A percentile compares a stretch with the other conserved stretches of the same genome.
Evolutionary conservation across 92 coral and sea anemone genomes (phyloP).

Genomic region (Palythoa grandiflora): DNA sequence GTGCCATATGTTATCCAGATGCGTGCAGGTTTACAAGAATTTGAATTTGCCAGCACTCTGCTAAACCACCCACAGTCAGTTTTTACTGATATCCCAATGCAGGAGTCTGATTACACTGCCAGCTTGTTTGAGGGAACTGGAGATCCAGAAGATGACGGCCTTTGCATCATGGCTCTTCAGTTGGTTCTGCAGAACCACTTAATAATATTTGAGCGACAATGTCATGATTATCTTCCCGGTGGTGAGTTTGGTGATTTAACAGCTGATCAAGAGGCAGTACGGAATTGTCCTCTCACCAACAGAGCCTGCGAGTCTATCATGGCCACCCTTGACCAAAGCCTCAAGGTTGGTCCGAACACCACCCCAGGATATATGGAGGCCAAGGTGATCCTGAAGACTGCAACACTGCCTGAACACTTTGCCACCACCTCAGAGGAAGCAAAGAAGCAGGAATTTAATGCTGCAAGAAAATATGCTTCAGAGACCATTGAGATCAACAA

Average conservation of each 20-base stretch:
- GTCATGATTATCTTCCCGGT: slow-evolving; percentile 2
- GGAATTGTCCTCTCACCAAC: slow-evolving; percentile 25
- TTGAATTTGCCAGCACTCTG: not conserved
- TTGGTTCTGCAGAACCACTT: slow-evolving; percentile 26
- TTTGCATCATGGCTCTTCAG: slow-evolving; percentile 29
- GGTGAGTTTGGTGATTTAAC: slow-evolving; percentile 5
- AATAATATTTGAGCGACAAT: slow-evolving; percentile 7
- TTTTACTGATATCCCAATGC: slow-evolving; percentile 12
- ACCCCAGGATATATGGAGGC: slow-evolving; percentile 20
- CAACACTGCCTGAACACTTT: not conserved
- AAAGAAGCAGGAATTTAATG: slow-evolving; percentile 8
- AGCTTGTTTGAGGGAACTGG: slow-evolving; percentile 28
- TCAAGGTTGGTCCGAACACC: slow-evolving; percentile 10
- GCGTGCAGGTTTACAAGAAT: not conserved
- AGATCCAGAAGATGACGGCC: slow-evolving; percentile 21
- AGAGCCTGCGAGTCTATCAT: slow-evolving; percentile 5
- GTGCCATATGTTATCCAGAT: slow-evolving; percentile 1
- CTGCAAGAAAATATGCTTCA: not conserved
- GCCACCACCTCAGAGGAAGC: not conserved
- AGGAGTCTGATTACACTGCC: slow-evolving; percentile 21
- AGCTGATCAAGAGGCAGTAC: slow-evolving; percentile 9
- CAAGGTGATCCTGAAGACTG: slow-evolving; percentile 9
- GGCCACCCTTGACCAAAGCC: slow-evolving; percentile 26
- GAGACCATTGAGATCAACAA: not conserved
- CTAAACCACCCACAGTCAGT: slow-evolving; percentile 17